Evolutionary conservation across 2,797 vertebrate species (phyloP).

Genomic region (Coregonus suidteri): DNA sequence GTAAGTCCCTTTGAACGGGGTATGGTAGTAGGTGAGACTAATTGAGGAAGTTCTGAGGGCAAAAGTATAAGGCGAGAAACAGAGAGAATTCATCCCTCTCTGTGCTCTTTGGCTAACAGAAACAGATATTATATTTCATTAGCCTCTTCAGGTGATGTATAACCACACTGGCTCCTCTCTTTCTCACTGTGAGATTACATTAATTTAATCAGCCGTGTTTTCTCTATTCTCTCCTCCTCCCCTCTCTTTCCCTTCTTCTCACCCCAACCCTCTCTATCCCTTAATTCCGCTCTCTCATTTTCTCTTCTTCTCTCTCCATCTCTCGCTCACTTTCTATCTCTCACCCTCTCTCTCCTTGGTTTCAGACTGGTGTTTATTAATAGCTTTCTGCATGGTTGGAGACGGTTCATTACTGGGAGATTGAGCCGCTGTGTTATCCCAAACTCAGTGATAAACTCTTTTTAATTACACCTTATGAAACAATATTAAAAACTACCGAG

Average conservation of each 20-base stretch:
- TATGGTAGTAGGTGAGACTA: too few species aligned
- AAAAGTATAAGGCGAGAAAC: background rate
- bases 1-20: too few species aligned
- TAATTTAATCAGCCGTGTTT: background rate
- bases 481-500: constrained; percentile 59
- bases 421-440: constrained; percentile 39
- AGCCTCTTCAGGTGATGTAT: background rate
- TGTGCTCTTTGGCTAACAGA: constrained; percentile 1
- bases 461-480: constrained; percentile 62
- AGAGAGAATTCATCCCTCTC: background rate
- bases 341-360: background rate
- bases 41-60: too few species aligned
- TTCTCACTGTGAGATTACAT: background rate
- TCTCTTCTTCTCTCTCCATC: too few species aligned
- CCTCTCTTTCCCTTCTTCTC: background rate
- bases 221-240: background rate
- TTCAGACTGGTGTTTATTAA: constrained; percentile 41
- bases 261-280: background rate
- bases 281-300: background rate
- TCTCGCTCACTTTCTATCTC: background rate
- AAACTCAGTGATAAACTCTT: constrained; percentile 56
- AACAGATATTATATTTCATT: background rate
- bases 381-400: constrained; percentile 53
- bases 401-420: constrained; percentile 53
- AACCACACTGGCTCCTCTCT: background rate